These are phyloP conservation scores for Octopus sinensis DNA, from an alignment of 1,140 invertebrate genomes.

Conservation along the genomic window DNA sequence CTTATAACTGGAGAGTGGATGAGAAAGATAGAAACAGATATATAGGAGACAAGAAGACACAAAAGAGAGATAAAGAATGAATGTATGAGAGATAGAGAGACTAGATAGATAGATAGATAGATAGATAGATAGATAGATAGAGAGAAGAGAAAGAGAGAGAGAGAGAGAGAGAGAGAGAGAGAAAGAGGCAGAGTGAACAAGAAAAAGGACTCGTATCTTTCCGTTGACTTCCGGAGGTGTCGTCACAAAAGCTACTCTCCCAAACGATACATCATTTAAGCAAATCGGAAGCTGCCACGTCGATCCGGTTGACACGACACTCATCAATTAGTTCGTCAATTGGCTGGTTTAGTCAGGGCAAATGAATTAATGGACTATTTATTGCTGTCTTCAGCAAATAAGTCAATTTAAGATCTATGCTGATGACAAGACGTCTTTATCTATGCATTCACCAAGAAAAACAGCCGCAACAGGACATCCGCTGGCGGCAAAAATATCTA, in stretches of 20 bases:
- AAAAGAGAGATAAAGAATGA: background rate
- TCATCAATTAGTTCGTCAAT: conserved; percentile 3
- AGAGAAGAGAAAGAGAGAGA: background rate
- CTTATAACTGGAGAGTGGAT: background rate
- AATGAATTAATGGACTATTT: conserved; percentile 10
- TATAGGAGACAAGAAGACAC: background rate
- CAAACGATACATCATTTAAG: conserved; percentile 11
- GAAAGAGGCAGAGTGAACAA: background rate
- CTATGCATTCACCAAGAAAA: background rate
- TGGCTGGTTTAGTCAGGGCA: background rate
- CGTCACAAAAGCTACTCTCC: background rate
- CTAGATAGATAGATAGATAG: background rate
- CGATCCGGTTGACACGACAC: background rate
- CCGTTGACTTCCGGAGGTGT: conserved; percentile 1
- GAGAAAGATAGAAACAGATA: background rate
- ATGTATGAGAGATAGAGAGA: background rate
- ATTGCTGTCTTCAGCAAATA: conserved; percentile 2
- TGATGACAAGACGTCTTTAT: background rate
- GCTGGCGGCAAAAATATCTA: background rate
- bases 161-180: background rate
- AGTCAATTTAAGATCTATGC: conserved; percentile 6
- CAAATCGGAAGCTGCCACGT: background rate
- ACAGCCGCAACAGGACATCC: background rate
- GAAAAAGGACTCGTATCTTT: background rate
- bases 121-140: background rate